Conservation (phyloP, 2,888 invertebrate species). For the Venustoraphidia nigricollis region DNA sequence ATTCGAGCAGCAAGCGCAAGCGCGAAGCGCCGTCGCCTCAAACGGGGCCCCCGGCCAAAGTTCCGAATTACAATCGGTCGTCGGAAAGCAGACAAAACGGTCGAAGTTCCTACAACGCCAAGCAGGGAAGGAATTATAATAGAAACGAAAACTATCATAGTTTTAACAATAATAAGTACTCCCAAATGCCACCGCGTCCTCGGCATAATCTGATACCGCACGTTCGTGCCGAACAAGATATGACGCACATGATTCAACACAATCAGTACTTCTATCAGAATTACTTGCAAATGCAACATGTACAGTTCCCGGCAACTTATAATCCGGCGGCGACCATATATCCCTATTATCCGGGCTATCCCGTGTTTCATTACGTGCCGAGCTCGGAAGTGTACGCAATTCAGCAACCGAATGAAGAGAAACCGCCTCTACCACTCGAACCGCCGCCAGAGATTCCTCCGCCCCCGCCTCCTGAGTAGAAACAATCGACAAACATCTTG, state of each 20-base stretch:
- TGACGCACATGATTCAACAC: slow-evolving; percentile 10
- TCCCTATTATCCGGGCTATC: slow-evolving; percentile 18
- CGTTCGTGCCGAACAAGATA: slow-evolving; percentile 13
- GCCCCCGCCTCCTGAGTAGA: slow-evolving; percentile 41
- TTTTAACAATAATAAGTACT: slow-evolving; percentile 8
- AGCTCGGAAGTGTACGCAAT: slow-evolving; percentile 19
- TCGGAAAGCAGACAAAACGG: slow-evolving; percentile 24
- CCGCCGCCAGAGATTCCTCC: slow-evolving; percentile 46
- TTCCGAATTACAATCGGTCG: slow-evolving; percentile 14
- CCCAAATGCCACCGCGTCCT: not conserved
- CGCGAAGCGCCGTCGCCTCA: slow-evolving; percentile 19
- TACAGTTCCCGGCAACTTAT: not conserved
- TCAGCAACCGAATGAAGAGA: slow-evolving; percentile 15
- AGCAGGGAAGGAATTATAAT: slow-evolving; percentile 22
- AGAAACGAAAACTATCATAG: slow-evolving; percentile 14
- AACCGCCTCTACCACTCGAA: slow-evolving; percentile 38
- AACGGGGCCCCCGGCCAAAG: slow-evolving; percentile 14
- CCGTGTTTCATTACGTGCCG: slow-evolving; percentile 17
- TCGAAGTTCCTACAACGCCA: slow-evolving; percentile 22
- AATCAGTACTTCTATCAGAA: slow-evolving; percentile 6
- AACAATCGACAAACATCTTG: not conserved
- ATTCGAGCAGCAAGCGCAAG: slow-evolving; percentile 24
- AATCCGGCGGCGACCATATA: slow-evolving; percentile 3
- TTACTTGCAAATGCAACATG: slow-evolving; percentile 2
- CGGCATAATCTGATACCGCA: slow-evolving; percentile 21